A percentile compares a stretch with the other conserved stretches of the same genome.
These are phyloP conservation scores for Diloba caeruleocephala DNA, from an alignment of 2,888 invertebrate species.

Conservation along the genomic window DNA sequence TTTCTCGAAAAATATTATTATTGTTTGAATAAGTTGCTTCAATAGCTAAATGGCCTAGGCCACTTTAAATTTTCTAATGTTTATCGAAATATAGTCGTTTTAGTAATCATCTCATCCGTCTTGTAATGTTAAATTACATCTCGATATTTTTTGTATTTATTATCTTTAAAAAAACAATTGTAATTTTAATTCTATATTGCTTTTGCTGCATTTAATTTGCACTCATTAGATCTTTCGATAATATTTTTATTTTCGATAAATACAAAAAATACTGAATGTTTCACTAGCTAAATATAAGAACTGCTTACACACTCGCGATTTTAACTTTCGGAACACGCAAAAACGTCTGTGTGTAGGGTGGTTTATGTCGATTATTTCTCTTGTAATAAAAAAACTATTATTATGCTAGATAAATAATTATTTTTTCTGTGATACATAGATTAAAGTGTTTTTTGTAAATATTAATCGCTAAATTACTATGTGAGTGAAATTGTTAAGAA, in stretches of 20 bases:
- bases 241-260: too few species aligned
- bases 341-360: constrained; percentile 56
- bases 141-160: constrained; percentile 43
- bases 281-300: constrained; percentile 48
- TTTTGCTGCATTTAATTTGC: too few species aligned
- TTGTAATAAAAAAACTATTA: constrained; percentile 66
- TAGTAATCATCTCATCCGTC: constrained; percentile 75
- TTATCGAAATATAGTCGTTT: constrained; percentile 52
- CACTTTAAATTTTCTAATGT: constrained; percentile 49
- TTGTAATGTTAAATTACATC: constrained; percentile 50
- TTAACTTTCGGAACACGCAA: constrained; percentile 48
- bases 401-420: constrained; percentile 81
- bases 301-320: constrained; percentile 61
- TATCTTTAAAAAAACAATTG: too few species aligned
- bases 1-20: constrained; percentile 2
- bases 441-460: constrained; percentile 84
- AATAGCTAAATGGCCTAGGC: constrained; percentile 56
- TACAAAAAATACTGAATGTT: constrained; percentile 37
- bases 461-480: constrained; percentile 69
- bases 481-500: constrained; percentile 74
- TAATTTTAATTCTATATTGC: too few species aligned
- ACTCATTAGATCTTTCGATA: too few species aligned
- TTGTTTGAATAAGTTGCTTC: constrained; percentile 35
- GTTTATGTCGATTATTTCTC: constrained; percentile 58
- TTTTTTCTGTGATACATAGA: constrained; percentile 89